These are phyloP conservation scores for Cremastinae sp. DNA, from an alignment of 2,888 invertebrate genomes.

Conservation along the genomic window DNA sequence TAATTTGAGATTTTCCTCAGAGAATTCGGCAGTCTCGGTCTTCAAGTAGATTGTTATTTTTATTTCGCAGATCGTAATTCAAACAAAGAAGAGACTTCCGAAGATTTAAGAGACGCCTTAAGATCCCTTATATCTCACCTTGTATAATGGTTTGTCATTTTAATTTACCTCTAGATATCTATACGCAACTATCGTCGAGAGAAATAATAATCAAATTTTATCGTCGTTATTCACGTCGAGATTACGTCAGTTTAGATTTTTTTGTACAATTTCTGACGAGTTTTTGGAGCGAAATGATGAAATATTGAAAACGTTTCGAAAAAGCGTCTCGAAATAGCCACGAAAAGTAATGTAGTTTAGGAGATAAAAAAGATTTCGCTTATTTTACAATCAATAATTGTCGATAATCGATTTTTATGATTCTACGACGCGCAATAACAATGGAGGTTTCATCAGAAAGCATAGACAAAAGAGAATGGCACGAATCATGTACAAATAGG, in stretches of 20 bases:
- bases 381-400: too few species aligned
- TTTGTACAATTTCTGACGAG: too few species aligned
- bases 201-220: too few species aligned
- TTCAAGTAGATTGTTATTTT: too few species aligned
- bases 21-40: too few species aligned
- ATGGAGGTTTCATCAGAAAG: constrained; percentile 16
- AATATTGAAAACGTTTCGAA: constrained; percentile 3
- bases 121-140: constrained; percentile 10
- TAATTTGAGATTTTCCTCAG: too few species aligned
- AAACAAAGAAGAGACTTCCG: background rate
- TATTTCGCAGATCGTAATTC: constrained; percentile 1
- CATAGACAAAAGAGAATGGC: background rate
- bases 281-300: background rate
- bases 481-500: constrained; percentile 2
- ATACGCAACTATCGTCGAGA: background rate
- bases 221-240: background rate
- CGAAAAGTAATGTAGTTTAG: too few species aligned
- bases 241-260: background rate
- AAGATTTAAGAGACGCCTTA: constrained; percentile 5
- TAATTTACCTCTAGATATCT: background rate
- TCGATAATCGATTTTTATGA: too few species aligned
- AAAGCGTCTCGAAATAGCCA: too few species aligned
- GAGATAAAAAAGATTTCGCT: background rate
- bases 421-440: background rate
- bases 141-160: constrained; percentile 8